Evolutionary conservation across 2,113 vertebrate species (phyloP).

Genomic region (Penelope pileata): DNA sequence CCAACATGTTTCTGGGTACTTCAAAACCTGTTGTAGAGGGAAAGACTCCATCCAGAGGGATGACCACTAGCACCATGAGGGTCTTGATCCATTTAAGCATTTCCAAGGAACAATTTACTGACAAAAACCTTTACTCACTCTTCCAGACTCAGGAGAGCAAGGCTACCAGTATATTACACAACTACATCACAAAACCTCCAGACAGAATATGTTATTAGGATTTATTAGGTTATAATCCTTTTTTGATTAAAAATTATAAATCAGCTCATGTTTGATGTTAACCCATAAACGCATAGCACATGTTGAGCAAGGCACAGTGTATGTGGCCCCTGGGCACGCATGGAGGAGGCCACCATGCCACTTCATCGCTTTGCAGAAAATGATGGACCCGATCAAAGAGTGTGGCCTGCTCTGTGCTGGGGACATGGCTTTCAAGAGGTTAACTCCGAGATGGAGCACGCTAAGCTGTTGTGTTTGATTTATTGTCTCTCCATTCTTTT

Average conservation of each 20-base stretch:
- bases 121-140: neutral
- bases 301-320: constrained; percentile 5
- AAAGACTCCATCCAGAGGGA: neutral
- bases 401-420: neutral
- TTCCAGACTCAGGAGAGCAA: neutral
- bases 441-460: constrained; percentile 52
- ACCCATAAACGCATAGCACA: constrained; percentile 57
- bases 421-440: constrained; percentile 56
- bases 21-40: neutral
- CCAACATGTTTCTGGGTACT: neutral
- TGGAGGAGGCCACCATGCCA: constrained; percentile 20
- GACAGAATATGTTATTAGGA: constrained; percentile 49
- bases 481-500: constrained; percentile 70
- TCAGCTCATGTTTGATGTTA: constrained; percentile 65
- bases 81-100: neutral
- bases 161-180: neutral
- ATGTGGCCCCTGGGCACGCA: neutral
- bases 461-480: constrained; percentile 61
- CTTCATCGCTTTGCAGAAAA: constrained; percentile 6
- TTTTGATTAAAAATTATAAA: constrained; percentile 74
- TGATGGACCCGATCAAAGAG: constrained; percentile 48
- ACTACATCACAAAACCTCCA: constrained; percentile 26
- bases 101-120: neutral
- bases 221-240: constrained; percentile 69
- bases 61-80: neutral